Evolutionary conservation across 2,113 vertebrate genomes (phyloP).

Genomic region (Apteryx owenii): DNA sequence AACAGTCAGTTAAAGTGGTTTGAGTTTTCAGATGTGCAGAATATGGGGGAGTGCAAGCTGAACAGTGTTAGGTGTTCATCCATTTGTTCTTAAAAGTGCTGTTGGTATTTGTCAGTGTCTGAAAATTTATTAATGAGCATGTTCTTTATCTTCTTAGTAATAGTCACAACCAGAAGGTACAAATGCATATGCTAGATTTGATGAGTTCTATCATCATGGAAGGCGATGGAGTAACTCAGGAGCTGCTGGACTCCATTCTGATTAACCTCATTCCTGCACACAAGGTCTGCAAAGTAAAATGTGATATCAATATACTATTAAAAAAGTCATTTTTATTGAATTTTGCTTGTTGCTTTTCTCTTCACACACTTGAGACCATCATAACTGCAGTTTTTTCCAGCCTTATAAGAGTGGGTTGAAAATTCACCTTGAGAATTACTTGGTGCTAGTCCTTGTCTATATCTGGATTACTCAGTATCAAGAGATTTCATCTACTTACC

Average conservation of each 20-base stretch:
- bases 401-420: background rate
- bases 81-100: background rate
- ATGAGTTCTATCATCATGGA: slow-evolving; percentile 99
- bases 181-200: slow-evolving; percentile 99
- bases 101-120: background rate
- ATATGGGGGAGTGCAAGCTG: background rate
- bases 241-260: slow-evolving; percentile 97
- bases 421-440: background rate
- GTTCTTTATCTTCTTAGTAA: slow-evolving; percentile 82
- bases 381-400: background rate
- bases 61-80: background rate
- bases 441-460: background rate
- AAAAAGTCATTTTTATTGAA: background rate
- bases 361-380: background rate
- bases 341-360: background rate
- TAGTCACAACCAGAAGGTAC: slow-evolving; percentile 99
- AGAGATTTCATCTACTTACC: background rate
- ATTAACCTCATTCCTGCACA: slow-evolving; percentile 99
- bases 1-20: background rate
- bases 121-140: background rate
- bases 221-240: slow-evolving; percentile 98
- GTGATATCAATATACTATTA: background rate
- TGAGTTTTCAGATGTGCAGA: background rate
- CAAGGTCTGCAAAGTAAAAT: slow-evolving; percentile 82
- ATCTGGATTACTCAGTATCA: background rate